Conservation (phyloP, 2,888 invertebrate species). For the Drosophila mimica region DNA sequence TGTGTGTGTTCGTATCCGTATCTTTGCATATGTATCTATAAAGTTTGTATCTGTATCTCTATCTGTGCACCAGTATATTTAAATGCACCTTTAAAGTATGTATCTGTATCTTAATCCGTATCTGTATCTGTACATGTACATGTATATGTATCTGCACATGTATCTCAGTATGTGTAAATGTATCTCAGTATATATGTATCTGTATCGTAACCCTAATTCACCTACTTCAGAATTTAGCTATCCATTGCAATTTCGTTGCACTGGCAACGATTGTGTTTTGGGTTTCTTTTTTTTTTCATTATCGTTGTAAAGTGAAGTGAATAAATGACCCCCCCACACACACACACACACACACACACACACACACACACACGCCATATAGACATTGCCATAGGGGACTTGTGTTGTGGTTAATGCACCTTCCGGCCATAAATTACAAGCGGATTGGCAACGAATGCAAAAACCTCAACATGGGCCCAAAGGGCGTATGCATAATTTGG, state of each 20-base stretch:
- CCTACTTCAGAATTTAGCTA: slow-evolving; percentile 19
- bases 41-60: not conserved
- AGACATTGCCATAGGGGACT: not conserved
- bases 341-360: slow-evolving; percentile 10
- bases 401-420: slow-evolving; percentile 24
- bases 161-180: not conserved
- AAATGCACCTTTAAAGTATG: not conserved
- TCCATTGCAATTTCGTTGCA: slow-evolving; percentile 32
- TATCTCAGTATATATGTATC: not conserved
- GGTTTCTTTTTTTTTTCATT: slow-evolving; percentile 69
- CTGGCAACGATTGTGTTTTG: slow-evolving; percentile 33
- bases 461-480: slow-evolving; percentile 36
- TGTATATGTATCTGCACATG: not conserved
- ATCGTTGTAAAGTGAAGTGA: slow-evolving; percentile 52
- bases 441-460: slow-evolving; percentile 32
- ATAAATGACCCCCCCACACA: slow-evolving; percentile 43
- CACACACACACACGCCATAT: not conserved
- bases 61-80: not conserved
- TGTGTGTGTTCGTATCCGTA: not conserved
- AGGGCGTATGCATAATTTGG: slow-evolving; percentile 70
- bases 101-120: not conserved
- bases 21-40: not conserved
- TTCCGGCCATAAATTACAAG: slow-evolving; percentile 66
- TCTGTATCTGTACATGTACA: not conserved
- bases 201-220: slow-evolving; percentile 1